Base-by-base conservation (phyloP, 1,140 invertebrate genomes). In the Neodiprion lecontei region DNA sequence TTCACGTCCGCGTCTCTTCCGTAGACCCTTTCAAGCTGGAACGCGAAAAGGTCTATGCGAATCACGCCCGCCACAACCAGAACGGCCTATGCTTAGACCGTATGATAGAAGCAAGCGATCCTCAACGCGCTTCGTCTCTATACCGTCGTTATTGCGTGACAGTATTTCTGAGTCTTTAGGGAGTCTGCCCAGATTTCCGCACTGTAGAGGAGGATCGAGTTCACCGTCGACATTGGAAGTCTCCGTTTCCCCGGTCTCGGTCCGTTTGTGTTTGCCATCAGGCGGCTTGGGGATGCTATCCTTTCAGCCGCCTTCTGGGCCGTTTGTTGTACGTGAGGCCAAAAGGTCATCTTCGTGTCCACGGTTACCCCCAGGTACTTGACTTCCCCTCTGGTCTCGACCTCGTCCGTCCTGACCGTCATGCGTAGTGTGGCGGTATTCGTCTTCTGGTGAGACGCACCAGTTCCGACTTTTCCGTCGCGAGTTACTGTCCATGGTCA, bases 31-130 rank as follows among this genome's bases (percentile, higher is more conserved):
- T 73, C 48, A 65, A 10, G 65, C 21, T 67, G 28, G 14, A 1
- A 4, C 0, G 65, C 72, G 12, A 73, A 23, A 17, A 21, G 17
- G 17, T 67, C 72, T 4, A 74, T 74, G 10, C 23, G 21, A 21
- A 21, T 21, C 17, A 21, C 17, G 17, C 17, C 17, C 17, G 17
- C 17, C 17, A 21, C 17, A 0, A 80, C 77, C 49, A 76, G 70
- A 9, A 74, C 72, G n/a, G 80, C 79, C 23, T 75, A 75, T 14
- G 74, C 74, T 7, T 78, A 81, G 7, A 79, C 72, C 0, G 81
- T 82, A 14, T 76, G 74, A 70, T 79, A 81, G 5, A 75, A 75
- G 11, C 71, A 17, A 72, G 75, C 74, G 1, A 77, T 74, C 69
- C 78, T 21, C 17, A 21, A 21, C 17, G 17, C 17, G 17, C 17